phyloP scores from a whole-genome alignment of 2,113 vertebrate genomes.

The Myotis lucifugus region DNA sequence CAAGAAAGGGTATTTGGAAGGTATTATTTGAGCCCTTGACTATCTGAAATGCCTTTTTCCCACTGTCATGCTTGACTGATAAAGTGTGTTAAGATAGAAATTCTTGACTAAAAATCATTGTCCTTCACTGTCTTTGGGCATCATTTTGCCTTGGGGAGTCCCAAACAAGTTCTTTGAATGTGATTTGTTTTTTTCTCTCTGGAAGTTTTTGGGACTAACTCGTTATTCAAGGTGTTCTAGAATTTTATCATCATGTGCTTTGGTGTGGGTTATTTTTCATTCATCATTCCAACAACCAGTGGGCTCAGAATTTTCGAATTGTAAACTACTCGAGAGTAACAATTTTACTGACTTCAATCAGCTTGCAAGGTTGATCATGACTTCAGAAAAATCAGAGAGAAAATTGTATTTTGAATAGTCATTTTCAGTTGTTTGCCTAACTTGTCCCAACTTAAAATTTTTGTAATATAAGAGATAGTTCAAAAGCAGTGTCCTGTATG shows the following conservation, averaged over 20 bases:
- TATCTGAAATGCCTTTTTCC: background rate
- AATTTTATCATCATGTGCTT: background rate
- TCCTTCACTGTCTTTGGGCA: background rate
- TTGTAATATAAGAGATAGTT: background rate
- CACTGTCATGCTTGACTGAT: background rate
- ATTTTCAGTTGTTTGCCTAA: background rate
- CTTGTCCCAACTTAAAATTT: slow-evolving; percentile 32
- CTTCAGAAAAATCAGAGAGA: slow-evolving; percentile 44
- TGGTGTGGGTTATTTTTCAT: background rate
- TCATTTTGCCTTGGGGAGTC: background rate
- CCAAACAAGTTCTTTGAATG: background rate
- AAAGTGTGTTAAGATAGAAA: background rate
- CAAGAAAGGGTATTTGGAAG: background rate
- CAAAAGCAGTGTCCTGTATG: background rate
- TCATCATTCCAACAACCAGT: background rate
- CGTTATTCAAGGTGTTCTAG: background rate
- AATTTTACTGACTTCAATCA: slow-evolving; percentile 11
- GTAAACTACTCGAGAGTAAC: background rate
- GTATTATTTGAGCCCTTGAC: background rate
- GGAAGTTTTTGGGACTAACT: background rate
- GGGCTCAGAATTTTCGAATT: slow-evolving; percentile 5
- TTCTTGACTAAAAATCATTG: background rate
- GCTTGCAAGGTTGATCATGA: background rate
- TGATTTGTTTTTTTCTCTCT: background rate
- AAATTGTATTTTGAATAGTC: background rate